These are phyloP conservation scores for Tiliacea citrago DNA, from an alignment of 2,888 invertebrate species.

Conservation along the genomic window DNA sequence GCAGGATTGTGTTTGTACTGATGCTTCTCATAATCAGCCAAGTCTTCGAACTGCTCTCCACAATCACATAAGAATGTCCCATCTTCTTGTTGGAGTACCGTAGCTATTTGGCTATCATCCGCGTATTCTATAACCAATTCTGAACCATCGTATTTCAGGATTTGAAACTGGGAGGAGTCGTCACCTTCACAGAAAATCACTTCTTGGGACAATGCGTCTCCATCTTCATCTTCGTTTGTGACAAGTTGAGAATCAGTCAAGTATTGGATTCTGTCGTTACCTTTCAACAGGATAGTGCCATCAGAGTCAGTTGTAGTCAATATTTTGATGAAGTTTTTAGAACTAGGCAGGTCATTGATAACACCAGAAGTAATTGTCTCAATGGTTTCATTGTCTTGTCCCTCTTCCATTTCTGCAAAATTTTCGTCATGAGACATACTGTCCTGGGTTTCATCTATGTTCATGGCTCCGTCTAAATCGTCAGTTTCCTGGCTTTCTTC, in stretches of 20 bases:
- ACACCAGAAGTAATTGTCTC: conserved; percentile 64
- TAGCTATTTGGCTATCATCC: conserved; percentile 84
- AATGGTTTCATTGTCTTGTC: conserved; percentile 55
- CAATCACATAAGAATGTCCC: conserved; percentile 86
- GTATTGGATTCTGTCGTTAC: conserved; percentile 80
- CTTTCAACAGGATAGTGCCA: conserved; percentile 82
- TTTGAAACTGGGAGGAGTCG: conserved; percentile 84
- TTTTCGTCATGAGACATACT: conserved; percentile 71
- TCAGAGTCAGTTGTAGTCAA: conserved; percentile 78
- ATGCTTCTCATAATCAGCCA: conserved; percentile 85
- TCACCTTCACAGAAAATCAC: conserved; percentile 87
- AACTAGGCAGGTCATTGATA: conserved; percentile 61
- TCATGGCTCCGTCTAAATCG: conserved; percentile 71
- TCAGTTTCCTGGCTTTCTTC: conserved; percentile 81
- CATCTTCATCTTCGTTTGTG: conserved; percentile 74
- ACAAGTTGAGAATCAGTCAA: conserved; percentile 78
- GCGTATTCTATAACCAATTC: conserved; percentile 88
- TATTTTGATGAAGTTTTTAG: conserved; percentile 83
- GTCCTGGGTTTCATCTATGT: conserved; percentile 74
- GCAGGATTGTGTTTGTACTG: conserved; percentile 83
- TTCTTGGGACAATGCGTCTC: conserved; percentile 80
- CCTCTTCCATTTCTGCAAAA: conserved; percentile 64
- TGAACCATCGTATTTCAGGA: conserved; percentile 86
- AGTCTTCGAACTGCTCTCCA: conserved; percentile 84
- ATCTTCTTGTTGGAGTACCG: conserved; percentile 85